A percentile compares a stretch with the other conserved stretches of the same genome.
These are phyloP conservation scores for Ephestia elutella DNA, from an alignment of 1,140 invertebrate genomes.

Conservation along the genomic window DNA sequence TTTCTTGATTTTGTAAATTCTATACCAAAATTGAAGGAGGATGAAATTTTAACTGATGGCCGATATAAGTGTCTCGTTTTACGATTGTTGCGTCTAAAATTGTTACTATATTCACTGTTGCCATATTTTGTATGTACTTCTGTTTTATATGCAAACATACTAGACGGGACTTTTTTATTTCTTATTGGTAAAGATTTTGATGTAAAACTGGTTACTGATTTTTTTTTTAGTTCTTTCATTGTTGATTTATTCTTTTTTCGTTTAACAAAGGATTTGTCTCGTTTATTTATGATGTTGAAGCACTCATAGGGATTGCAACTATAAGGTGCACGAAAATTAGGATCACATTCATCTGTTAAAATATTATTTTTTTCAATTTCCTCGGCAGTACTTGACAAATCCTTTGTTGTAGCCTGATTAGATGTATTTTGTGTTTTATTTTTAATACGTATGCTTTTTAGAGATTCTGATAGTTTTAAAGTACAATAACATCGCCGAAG, in stretches of 20 bases:
- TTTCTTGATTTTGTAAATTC: not conserved
- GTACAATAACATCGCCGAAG: not conserved
- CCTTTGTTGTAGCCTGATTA: not conserved
- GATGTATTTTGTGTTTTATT: not conserved
- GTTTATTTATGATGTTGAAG: not conserved
- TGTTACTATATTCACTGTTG: no score
- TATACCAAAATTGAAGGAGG: not conserved
- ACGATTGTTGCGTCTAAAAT: no score
- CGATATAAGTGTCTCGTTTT: not conserved
- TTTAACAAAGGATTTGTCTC: not conserved
- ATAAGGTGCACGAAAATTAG: not conserved
- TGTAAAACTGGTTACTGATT: not conserved
- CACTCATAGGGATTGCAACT: not conserved
- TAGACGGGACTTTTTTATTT: not conserved
- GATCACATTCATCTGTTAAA: not conserved
- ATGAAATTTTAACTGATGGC: not conserved
- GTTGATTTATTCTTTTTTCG: not conserved
- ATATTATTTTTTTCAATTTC: not conserved
- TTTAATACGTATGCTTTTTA: not conserved
- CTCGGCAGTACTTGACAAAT: not conserved
- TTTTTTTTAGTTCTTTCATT: not conserved
- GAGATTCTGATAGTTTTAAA: not conserved
- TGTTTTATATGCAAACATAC: not conserved
- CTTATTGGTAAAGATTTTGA: not conserved
- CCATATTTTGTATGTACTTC: not conserved